Evolutionary conservation across 2,113 vertebrate genomes (phyloP), one percentile per base, ranked within the genome.

Genomic region (Nothocercus nigrocapillus): DNA sequence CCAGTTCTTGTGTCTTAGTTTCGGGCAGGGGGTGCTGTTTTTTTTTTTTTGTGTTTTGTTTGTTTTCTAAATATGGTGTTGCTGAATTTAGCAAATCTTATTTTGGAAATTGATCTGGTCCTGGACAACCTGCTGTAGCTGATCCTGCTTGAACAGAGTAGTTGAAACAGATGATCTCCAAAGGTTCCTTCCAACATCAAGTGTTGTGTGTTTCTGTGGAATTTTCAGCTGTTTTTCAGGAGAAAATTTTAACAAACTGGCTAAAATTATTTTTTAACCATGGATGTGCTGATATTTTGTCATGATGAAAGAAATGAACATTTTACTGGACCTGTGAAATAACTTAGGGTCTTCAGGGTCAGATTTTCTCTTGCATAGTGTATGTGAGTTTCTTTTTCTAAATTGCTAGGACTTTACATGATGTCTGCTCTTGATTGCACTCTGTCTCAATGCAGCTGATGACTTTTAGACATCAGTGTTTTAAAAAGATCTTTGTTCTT

Each of bases 321-420:
- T 73, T 88, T 80, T 92, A 25, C 5, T 38, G 28, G 8, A 5
- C 42, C 81, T 87, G 5, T 42, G 20, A 63, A 15, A 7, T 67
- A 66, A 66, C 0, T 0, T 47, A 85, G 44, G 27, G 9, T 9
- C 49, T 49, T 49, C 49, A 49, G 34, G 11, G 7, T 36, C 28
- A 15, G 0, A 1, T 76, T 88, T 88, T 76, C 8, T 77, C 44
- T 84, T 27, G 20, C 13, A 25, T 20, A 53, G 30, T 40, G 62
- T 18, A 40, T 61, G 61, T 63, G 82, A 90, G 28, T 34, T n/a
- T 90, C 16, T 68, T 27, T 76, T 90, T 93, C 85, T 84, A 2
- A 30, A 10, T 5, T 53, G 36, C 24, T 77, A 45, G 27, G 54
- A 34, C 5, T 72, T 92, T 7, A 15, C 5, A 2, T 83, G 56